These are phyloP conservation scores for Drosophila trapezifrons DNA, from an alignment of 1,140 invertebrate species.

Conservation along the genomic window DNA sequence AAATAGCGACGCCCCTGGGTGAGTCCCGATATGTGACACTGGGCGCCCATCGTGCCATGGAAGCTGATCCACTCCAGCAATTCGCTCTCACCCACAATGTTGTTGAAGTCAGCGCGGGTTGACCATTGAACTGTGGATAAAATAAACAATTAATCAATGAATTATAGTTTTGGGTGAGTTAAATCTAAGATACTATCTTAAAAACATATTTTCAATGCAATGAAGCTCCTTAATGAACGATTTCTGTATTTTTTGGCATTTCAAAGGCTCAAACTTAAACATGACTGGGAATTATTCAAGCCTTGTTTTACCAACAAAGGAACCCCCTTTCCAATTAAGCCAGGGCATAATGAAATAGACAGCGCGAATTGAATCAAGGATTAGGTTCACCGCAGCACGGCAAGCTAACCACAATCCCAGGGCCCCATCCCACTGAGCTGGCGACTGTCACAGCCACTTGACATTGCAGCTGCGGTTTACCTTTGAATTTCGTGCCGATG, in stretches of 20 bases:
- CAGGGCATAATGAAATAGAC: constrained; percentile 54
- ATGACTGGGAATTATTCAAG: not conserved
- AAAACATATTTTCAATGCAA: no score
- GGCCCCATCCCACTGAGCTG: not conserved
- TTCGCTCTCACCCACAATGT: constrained; percentile 90
- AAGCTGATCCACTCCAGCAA: constrained; percentile 88
- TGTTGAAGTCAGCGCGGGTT: constrained; percentile 90
- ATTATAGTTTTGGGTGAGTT: no score
- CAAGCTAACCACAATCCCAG: constrained; percentile 21
- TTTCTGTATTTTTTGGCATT: no score
- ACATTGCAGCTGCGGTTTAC: constrained; percentile 84
- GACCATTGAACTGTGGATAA: constrained; percentile 92
- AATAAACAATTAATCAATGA: not conserved
- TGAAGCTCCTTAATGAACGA: not conserved
- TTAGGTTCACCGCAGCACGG: constrained; percentile 26
- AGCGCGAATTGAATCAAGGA: constrained; percentile 26
- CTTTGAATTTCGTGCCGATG: constrained; percentile 95
- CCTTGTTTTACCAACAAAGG: not conserved
- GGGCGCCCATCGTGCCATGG: constrained; percentile 86
- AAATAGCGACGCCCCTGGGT: constrained; percentile 93
- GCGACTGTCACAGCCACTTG: constrained; percentile 3
- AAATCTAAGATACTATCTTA: no score
- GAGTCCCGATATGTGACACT: constrained; percentile 89
- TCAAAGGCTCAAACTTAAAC: no score
- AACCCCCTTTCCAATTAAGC: not conserved